phyloP scores from a whole-genome alignment of 1,140 invertebrate species.

The Drosophila baimaii region DNA sequence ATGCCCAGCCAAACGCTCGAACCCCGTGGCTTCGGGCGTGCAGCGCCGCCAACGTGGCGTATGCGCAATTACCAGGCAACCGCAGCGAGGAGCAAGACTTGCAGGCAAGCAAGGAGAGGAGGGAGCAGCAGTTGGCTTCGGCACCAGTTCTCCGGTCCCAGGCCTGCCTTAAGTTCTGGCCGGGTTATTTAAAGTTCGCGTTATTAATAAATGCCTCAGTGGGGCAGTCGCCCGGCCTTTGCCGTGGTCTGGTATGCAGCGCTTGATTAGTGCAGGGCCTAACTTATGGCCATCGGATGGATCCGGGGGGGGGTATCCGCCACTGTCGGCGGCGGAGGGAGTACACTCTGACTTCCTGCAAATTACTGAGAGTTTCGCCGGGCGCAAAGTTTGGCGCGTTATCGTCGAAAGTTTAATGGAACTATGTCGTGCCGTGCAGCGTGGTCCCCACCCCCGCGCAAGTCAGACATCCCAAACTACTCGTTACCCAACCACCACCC shows the following conservation, averaged over 20 bases:
- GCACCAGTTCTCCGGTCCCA: neutral
- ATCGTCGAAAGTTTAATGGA: slow-evolving; percentile 75
- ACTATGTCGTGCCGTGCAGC: slow-evolving; percentile 71
- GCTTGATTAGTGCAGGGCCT: slow-evolving; percentile 72
- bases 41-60: slow-evolving; percentile 21
- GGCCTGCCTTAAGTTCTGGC: slow-evolving; percentile 49
- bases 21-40: neutral
- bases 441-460: neutral
- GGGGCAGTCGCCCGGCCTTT: slow-evolving; percentile 26
- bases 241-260: slow-evolving; percentile 54
- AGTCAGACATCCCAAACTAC: slow-evolving; percentile 15
- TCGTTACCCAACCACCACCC: neutral
- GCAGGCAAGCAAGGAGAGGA: neutral
- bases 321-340: too few relatives aligned
- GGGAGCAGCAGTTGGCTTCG: slow-evolving; percentile 3
- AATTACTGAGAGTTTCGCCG: slow-evolving; percentile 65
- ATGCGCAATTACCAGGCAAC: slow-evolving; percentile 56
- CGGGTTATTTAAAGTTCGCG: slow-evolving; percentile 73
- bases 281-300: slow-evolving; percentile 51
- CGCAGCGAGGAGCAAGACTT: slow-evolving; percentile 9
- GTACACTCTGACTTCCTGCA: slow-evolving; percentile 45
- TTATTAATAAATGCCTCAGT: slow-evolving; percentile 73
- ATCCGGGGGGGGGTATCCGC: too few relatives aligned
- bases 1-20: slow-evolving; percentile 18
- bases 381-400: slow-evolving; percentile 72